phyloP scores from a whole-genome alignment of 2,113 vertebrate genomes.

The Rhinoptilus africanus region DNA sequence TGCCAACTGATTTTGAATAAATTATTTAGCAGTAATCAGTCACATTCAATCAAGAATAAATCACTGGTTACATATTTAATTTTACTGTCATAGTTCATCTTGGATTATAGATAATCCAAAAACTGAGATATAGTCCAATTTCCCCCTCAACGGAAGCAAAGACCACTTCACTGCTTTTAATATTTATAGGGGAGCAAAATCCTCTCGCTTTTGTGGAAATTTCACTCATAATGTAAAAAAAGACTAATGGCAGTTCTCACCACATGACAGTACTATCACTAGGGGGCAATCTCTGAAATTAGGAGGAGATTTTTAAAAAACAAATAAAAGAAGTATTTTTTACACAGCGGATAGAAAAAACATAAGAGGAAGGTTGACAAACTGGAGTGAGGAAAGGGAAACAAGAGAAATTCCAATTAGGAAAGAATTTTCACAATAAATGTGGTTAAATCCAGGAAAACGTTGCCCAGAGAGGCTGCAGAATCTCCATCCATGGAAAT shows the following conservation, averaged over 20 bases:
- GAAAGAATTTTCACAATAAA: not conserved
- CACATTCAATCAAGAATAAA: not conserved
- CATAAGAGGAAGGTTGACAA: not conserved
- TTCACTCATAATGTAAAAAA: not conserved
- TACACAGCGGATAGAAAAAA: not conserved
- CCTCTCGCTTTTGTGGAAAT: not conserved
- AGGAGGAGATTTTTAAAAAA: not conserved
- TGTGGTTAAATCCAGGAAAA: not conserved
- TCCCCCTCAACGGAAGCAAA: not conserved
- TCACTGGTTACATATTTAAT: not conserved
- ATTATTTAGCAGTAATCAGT: not conserved
- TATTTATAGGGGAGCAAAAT: not conserved
- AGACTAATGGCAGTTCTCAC: not conserved
- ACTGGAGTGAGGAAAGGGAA: not conserved
- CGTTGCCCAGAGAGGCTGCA: not conserved
- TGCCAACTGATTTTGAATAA: not conserved
- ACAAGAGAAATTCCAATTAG: not conserved
- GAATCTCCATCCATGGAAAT: not conserved
- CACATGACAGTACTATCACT: not conserved
- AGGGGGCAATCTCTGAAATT: not conserved
- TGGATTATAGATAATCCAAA: not conserved
- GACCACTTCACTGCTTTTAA: not conserved
- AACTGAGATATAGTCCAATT: not conserved
- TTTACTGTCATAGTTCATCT: not conserved
- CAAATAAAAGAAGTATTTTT: not conserved